phyloP scores from a whole-genome alignment of 2,797 vertebrate species.

The Sebastes steindachneri region DNA sequence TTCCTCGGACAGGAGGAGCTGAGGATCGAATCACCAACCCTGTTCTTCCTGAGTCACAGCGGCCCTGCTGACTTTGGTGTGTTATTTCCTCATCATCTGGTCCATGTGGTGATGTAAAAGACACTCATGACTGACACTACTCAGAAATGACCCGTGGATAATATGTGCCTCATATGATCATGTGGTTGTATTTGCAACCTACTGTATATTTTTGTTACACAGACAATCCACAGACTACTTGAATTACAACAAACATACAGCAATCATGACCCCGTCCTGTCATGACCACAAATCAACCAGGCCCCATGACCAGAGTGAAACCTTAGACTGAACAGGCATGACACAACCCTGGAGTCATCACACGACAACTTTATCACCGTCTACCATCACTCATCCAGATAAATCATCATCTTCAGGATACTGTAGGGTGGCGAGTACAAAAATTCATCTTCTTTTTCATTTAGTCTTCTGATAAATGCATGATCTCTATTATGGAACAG shows the following conservation, averaged over 20 bases:
- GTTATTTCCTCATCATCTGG: not conserved
- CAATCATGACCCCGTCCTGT: conserved; percentile 2
- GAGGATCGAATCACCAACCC: not conserved
- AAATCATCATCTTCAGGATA: not conserved
- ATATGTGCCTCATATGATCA: not conserved
- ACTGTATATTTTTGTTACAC: not conserved
- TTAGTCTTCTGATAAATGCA: not conserved
- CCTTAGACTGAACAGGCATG: not conserved
- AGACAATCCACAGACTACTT: not conserved
- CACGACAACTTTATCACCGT: not conserved
- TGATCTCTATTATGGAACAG: not conserved
- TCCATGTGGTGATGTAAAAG: not conserved
- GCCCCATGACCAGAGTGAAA: conserved; percentile 17
- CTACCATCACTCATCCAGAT: not conserved
- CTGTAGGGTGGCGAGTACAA: not conserved
- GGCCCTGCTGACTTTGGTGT: not conserved
- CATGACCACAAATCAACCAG: conserved; percentile 15
- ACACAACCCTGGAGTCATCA: not conserved
- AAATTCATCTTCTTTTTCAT: not conserved
- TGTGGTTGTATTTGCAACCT: not conserved
- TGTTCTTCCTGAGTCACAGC: not conserved
- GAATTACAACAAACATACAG: conserved; percentile 8
- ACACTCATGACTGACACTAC: not conserved
- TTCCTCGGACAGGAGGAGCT: not conserved
- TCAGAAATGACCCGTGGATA: not conserved